Evolutionary conservation across 2,113 vertebrate genomes (phyloP).

Genomic region (Tragelaphus scriptus): DNA sequence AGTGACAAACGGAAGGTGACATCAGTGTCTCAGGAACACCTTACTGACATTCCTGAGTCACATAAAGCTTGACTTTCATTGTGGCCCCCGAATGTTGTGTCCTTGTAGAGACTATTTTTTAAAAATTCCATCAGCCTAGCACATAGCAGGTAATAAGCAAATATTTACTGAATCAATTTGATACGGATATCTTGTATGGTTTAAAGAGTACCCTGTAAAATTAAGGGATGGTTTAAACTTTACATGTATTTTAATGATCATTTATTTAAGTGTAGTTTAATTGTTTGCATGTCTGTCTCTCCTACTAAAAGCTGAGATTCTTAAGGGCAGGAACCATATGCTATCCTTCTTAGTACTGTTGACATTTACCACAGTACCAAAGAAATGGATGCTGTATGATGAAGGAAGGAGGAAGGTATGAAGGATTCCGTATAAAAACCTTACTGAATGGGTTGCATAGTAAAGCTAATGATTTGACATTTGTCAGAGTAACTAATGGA

Average conservation of each 20-base stretch:
- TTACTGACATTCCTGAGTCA: neutral
- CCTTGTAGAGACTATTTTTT: neutral
- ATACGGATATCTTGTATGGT: neutral
- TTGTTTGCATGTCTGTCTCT: neutral
- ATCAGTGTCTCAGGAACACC: neutral
- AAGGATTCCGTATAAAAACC: neutral
- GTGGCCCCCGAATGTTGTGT: neutral
- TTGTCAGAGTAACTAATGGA: neutral
- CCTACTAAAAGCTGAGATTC: neutral
- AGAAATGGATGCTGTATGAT: neutral
- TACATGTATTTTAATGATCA: neutral
- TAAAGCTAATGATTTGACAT: neutral
- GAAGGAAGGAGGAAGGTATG: neutral
- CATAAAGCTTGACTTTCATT: neutral
- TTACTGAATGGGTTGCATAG: neutral
- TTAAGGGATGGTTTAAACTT: neutral
- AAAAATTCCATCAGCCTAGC: neutral
- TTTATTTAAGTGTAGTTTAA: neutral
- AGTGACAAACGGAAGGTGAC: neutral
- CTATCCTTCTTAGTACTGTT: neutral
- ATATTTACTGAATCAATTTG: neutral
- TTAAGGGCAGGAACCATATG: neutral
- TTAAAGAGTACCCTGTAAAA: neutral
- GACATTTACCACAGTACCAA: neutral
- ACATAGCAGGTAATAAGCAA: neutral